Evolutionary conservation across 2,113 vertebrate genomes (phyloP), one percentile per base, ranked within the genome.

Genomic region (Zootoca vivipara): DNA sequence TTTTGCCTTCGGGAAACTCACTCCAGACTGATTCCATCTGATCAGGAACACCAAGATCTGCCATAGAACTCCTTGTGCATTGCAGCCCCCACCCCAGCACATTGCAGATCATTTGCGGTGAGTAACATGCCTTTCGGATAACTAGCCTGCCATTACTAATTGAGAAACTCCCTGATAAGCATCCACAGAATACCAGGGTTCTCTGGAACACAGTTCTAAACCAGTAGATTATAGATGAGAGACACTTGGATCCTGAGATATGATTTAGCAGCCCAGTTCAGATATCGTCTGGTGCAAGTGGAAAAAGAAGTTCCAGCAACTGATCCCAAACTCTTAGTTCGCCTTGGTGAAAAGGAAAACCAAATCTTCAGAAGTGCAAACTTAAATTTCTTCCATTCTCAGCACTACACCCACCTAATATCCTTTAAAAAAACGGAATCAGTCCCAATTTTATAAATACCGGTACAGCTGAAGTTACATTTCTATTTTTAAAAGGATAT

Each of bases 401-500:
- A 87, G 26, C 40, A 7, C 56, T 40, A 18, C 26, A 20, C 2
- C 13, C 20, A 82, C 33, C 38, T 15, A 42, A 35, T 13, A 30
- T 22, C 9, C 26, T 75, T 82, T 65, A 46, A 30, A 15, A 15
- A 18, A 33, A 77, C 75, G 94, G 83, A 24, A 90, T 94, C 88
- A 93, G 79, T 35, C 89, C 81, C 42, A 91, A 62, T 83, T 89
- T 90, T 95, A 89, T 88, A 90, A 94, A 86, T 5, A n/a, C n/a
- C n/a, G n/a, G n/a, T n/a, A 62, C 56, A 87, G 2, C 20, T 86
- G 91, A 82, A 87, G 80, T 90, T 86, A 77, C 72, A 42, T 46
- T 38, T 24, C 0, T 58, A 26, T 42, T 12, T 20, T 1, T 46
- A 18, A 67, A 97, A 96, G 95, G 95, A 96, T 96, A 96, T 82